Conservation (phyloP, 2,888 invertebrate species). For the Stictocephala bisonia region DNA sequence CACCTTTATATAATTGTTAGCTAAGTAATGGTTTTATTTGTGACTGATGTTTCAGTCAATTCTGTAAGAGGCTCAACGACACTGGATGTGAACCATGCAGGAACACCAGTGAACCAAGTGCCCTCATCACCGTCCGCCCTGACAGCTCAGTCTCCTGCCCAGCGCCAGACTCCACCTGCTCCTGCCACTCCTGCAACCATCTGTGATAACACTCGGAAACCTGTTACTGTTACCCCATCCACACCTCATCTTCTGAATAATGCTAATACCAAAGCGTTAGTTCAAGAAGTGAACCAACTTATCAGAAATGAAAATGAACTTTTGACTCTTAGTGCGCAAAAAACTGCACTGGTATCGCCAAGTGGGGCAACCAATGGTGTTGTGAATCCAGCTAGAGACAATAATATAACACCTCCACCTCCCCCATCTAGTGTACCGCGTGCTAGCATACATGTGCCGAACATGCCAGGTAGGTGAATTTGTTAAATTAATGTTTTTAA, state of each 20-base stretch:
- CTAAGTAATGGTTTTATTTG: too few relatives aligned
- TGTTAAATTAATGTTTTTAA: constrained; percentile 11
- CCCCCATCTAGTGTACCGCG: constrained; percentile 47
- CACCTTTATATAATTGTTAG: too few relatives aligned
- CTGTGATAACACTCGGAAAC: constrained; percentile 48
- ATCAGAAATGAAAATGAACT: constrained; percentile 15
- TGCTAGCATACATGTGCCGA: constrained; percentile 27
- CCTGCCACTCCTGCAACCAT: constrained; percentile 63
- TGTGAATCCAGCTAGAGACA: constrained; percentile 6
- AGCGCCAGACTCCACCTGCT: constrained; percentile 67
- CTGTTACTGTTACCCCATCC: constrained; percentile 29
- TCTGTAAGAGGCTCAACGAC: constrained; percentile 29
- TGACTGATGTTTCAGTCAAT: constrained; percentile 63
- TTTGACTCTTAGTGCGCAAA: constrained; percentile 1
- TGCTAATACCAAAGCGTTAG: constrained; percentile 2
- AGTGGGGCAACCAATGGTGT: background rate
- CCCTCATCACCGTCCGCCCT: constrained; percentile 59
- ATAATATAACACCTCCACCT: constrained; percentile 18
- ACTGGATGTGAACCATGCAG: constrained; percentile 26
- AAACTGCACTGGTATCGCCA: background rate
- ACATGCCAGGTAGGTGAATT: constrained; percentile 49
- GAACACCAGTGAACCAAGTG: constrained; percentile 53
- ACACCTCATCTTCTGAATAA: constrained; percentile 5
- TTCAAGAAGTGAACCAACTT: constrained; percentile 14
- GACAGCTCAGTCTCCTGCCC: constrained; percentile 54